These are phyloP conservation scores for Tinea trinotella DNA, from an alignment of 2,888 invertebrate genomes.

Conservation along the genomic window DNA sequence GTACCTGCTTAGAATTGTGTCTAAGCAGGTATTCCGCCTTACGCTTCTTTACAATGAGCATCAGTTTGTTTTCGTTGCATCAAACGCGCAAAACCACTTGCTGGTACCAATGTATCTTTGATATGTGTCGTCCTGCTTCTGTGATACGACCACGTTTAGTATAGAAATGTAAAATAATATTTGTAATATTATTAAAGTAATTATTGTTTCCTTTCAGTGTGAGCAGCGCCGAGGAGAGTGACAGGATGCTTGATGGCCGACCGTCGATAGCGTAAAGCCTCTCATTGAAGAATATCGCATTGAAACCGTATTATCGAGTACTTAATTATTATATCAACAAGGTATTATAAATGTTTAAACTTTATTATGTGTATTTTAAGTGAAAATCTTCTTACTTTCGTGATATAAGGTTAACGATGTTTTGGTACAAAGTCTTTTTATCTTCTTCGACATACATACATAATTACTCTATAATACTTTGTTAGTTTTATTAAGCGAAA, in stretches of 20 bases:
- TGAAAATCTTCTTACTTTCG: background rate
- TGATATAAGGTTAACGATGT: background rate
- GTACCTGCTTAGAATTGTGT: too few relatives aligned
- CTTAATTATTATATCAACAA: conserved; percentile 1
- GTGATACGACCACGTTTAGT: too few relatives aligned
- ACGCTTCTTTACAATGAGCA: too few relatives aligned
- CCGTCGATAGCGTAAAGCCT: conserved; percentile 75
- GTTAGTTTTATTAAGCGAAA: too few relatives aligned
- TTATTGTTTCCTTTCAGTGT: conserved; percentile 48
- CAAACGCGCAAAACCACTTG: too few relatives aligned
- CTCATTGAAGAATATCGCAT: background rate
- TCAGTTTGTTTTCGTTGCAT: too few relatives aligned
- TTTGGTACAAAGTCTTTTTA: background rate
- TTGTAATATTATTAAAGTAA: background rate
- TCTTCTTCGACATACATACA: background rate
- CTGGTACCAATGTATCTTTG: too few relatives aligned
- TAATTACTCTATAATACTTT: background rate
- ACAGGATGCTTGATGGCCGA: conserved; percentile 82
- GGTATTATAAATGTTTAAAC: conserved; percentile 1
- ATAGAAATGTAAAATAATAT: too few relatives aligned
- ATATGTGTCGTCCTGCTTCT: too few relatives aligned
- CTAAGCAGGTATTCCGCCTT: too few relatives aligned
- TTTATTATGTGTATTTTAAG: background rate
- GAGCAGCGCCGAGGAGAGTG: conserved; percentile 81
- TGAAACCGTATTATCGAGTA: background rate